Conservation (phyloP, 2,113 vertebrate genomes). For the Notarius lentiginosus region DNA sequence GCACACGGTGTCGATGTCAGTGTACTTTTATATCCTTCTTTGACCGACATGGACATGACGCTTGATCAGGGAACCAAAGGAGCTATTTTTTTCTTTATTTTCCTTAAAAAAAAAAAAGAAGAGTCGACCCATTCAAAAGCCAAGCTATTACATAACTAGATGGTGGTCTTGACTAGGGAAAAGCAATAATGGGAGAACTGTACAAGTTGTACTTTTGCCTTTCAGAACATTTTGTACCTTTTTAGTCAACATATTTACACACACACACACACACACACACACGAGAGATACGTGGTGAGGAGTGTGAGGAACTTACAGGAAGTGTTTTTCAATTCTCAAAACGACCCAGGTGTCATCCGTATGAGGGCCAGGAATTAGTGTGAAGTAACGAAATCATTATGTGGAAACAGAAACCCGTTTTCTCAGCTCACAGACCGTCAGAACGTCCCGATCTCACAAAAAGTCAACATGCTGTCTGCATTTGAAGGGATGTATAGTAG, state of each 20-base stretch:
- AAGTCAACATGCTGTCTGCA: not conserved
- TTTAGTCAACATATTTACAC: not conserved
- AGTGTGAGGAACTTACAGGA: not conserved
- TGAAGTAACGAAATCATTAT: not conserved
- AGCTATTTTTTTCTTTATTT: not conserved
- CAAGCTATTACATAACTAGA: not conserved
- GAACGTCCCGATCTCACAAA: not conserved
- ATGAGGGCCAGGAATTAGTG: not conserved
- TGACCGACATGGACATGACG: not conserved
- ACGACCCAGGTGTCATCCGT: not conserved
- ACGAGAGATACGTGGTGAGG: not conserved
- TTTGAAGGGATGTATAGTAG: not conserved
- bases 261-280: not conserved
- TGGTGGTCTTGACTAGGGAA: no score
- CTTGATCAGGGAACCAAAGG: not conserved
- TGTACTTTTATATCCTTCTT: not conserved
- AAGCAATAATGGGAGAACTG: not conserved
- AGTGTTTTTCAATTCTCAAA: slow-evolving; percentile 16
- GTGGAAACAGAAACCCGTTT: not conserved
- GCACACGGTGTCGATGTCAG: not conserved
- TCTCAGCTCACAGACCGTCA: not conserved
- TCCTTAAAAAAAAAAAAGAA: not conserved
- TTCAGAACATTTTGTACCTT: slow-evolving; percentile 7
- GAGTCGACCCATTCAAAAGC: not conserved
- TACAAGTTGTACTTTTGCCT: not conserved